Percentiles rank a stretch among this genome's conserved stretches.
Conservation (phyloP, 2,113 vertebrate genomes). For the Zosterops hypoxanthus region DNA sequence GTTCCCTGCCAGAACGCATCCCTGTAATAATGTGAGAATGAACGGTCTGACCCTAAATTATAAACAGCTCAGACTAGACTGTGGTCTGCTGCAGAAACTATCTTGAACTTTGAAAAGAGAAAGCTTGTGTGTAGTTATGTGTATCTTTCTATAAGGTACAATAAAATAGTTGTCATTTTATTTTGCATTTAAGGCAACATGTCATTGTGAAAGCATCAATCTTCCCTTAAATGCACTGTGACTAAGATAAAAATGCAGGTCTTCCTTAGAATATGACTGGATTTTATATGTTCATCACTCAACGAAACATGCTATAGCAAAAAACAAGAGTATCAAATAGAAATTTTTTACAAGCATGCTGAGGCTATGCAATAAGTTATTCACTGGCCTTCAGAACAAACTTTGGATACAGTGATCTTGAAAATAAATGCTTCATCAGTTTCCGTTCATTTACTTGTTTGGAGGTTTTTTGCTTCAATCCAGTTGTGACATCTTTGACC, state of each 20-base stretch:
- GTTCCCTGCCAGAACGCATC: constrained; percentile 21
- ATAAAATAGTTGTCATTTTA: neutral
- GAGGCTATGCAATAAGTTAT: neutral
- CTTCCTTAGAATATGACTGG: neutral
- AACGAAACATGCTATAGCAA: neutral
- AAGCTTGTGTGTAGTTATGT: neutral
- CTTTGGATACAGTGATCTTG: neutral
- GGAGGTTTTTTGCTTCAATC: neutral
- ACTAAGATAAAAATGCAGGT: neutral
- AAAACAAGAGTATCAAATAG: neutral
- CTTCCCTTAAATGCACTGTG: neutral
- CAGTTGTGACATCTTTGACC: neutral
- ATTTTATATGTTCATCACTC: neutral
- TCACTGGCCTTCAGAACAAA: neutral
- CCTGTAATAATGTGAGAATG: constrained; percentile 46
- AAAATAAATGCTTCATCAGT: neutral
- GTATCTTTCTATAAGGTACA: neutral
- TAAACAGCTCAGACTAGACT: constrained; percentile 26
- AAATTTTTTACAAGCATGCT: neutral
- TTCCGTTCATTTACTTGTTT: neutral
- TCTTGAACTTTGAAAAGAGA: constrained; percentile 1
- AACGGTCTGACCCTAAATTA: constrained; percentile 19
- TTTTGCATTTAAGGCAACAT: neutral
- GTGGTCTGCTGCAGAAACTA: neutral
- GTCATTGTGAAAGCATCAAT: neutral